Evolutionary conservation across 2,113 vertebrate genomes (phyloP).

Genomic region (Ptilonorhynchus violaceus): DNA sequence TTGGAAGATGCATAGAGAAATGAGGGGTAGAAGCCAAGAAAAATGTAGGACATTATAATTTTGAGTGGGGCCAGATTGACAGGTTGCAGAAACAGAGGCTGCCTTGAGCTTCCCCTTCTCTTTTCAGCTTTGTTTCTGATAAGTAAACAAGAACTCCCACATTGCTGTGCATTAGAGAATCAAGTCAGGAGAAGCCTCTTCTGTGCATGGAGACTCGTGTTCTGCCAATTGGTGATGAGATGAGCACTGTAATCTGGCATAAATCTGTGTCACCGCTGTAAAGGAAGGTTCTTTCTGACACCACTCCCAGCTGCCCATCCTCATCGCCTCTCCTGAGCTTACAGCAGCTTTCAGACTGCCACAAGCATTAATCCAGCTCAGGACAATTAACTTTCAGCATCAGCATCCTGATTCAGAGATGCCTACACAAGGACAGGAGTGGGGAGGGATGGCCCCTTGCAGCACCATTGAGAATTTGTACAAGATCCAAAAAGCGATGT

Average conservation of each 20-base stretch:
- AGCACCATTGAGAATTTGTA: background rate
- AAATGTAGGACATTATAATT: background rate
- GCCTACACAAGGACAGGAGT: background rate
- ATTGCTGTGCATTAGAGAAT: background rate
- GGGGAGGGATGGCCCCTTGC: background rate
- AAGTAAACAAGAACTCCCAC: background rate
- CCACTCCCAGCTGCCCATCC: background rate
- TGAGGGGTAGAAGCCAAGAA: background rate
- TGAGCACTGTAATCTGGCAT: background rate
- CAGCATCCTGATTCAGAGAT: background rate
- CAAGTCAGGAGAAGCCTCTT: background rate
- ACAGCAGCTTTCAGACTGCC: background rate
- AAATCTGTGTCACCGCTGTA: background rate
- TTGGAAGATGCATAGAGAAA: background rate
- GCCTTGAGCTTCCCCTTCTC: background rate
- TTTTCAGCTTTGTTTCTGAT: background rate
- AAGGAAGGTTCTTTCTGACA: background rate
- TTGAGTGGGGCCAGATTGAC: background rate
- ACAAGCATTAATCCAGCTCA: background rate
- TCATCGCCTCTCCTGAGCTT: background rate
- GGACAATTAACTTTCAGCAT: background rate
- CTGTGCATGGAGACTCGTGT: rapidly evolving
- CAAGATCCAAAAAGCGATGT: background rate
- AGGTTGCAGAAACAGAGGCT: background rate
- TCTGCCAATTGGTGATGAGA: background rate